phyloP scores from a whole-genome alignment of 2,797 vertebrate species.

The Melanotaenia nigrans region DNA sequence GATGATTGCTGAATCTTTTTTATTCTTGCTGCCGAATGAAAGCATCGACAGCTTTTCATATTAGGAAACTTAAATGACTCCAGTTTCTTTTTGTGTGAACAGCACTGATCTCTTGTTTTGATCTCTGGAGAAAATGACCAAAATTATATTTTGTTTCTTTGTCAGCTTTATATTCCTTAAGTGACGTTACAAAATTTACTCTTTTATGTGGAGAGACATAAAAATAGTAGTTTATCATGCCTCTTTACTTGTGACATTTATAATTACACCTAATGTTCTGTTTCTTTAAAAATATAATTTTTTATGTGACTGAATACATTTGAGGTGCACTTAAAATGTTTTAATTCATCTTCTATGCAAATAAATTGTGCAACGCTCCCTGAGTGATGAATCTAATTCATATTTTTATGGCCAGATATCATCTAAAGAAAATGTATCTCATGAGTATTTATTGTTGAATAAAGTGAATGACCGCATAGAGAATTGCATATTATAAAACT shows the following conservation, averaged over 20 bases:
- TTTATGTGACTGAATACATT: not conserved
- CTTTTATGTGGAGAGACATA: not conserved
- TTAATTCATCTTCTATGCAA: not conserved
- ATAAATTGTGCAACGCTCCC: not conserved
- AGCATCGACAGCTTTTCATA: slow-evolving; percentile 42
- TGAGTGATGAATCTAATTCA: not conserved
- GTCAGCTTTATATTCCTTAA: slow-evolving; percentile 3
- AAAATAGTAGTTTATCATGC: not conserved
- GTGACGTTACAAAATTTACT: slow-evolving; percentile 3
- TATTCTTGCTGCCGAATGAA: slow-evolving; percentile 41
- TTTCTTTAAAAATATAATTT: not conserved
- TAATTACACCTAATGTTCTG: not conserved
- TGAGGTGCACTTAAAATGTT: not conserved
- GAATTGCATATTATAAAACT: not conserved
- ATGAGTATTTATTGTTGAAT: not conserved
- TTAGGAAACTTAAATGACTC: slow-evolving; percentile 50
- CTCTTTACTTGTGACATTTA: not conserved
- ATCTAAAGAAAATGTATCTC: not conserved
- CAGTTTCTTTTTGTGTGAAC: slow-evolving; percentile 50
- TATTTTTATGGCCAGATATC: not conserved
- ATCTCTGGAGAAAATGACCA: slow-evolving; percentile 43
- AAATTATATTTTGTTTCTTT: slow-evolving; percentile 40
- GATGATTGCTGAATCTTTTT: slow-evolving; percentile 62
- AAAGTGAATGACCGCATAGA: not conserved
- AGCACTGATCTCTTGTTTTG: slow-evolving; percentile 47